Evolutionary conservation across 2,113 vertebrate species (phyloP).

Genomic region (Ictidomys tridecemlineatus): DNA sequence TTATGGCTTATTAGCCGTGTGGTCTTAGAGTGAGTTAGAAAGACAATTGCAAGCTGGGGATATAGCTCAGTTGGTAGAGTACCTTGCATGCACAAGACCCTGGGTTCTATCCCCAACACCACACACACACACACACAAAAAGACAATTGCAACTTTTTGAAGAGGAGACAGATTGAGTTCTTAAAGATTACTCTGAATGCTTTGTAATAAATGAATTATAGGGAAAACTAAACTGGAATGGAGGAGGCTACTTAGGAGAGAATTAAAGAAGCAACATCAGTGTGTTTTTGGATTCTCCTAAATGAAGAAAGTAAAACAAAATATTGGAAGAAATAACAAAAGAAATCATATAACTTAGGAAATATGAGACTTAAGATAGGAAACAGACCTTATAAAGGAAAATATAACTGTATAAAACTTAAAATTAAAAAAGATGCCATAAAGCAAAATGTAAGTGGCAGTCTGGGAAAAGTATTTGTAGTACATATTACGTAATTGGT

Average conservation of each 20-base stretch:
- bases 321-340: not conserved
- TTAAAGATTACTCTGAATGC: not conserved
- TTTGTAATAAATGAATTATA: not conserved
- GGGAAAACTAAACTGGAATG: not conserved
- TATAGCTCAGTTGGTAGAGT: too few relatives aligned
- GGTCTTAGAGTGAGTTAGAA: not conserved
- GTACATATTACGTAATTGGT: not conserved
- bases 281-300: slow-evolving; percentile 22
- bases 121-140: too few relatives aligned
- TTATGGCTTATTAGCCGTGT: too few relatives aligned
- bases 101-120: too few relatives aligned
- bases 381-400: slow-evolving; percentile 25
- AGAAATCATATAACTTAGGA: not conserved
- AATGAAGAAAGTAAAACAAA: not conserved
- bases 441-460: not conserved
- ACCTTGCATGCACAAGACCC: too few relatives aligned
- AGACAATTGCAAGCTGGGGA: too few relatives aligned
- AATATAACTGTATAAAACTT: not conserved
- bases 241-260: not conserved
- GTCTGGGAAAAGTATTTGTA: not conserved
- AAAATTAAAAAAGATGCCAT: not conserved
- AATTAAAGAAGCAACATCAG: not conserved
- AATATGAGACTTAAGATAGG: not conserved
- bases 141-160: not conserved
- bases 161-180: not conserved